Conservation (phyloP, 2,797 vertebrate species). For the Propithecus perrieri region DNA sequence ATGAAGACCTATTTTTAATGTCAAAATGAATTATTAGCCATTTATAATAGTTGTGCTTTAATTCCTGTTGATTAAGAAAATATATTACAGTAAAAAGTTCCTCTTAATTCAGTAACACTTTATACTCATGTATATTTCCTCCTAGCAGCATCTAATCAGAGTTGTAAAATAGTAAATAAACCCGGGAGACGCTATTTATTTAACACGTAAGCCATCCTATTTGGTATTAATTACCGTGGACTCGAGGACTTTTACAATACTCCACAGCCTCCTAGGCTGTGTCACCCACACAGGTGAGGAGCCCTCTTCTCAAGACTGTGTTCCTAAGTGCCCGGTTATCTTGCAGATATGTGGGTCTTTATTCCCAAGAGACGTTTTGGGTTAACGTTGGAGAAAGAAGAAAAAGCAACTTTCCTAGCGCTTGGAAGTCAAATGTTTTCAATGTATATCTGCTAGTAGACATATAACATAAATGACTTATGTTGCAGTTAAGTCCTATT, state of each 20-base stretch:
- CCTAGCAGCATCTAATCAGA: background rate
- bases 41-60: background rate
- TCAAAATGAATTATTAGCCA: background rate
- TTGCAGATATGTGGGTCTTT: background rate
- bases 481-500: background rate
- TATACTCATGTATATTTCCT: background rate
- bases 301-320: background rate
- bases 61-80: background rate
- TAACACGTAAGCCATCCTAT: background rate
- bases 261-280: background rate
- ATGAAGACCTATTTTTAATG: background rate
- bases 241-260: background rate
- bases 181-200: background rate
- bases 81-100: background rate
- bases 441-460: background rate
- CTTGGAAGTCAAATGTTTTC: background rate
- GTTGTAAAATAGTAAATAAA: background rate
- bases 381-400: background rate
- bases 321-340: background rate
- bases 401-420: background rate
- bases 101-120: background rate
- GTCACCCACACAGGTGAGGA: background rate
- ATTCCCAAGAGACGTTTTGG: background rate
- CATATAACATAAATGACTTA: background rate
- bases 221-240: background rate